Evolutionary conservation across 1,140 invertebrate species (phyloP).

Genomic region (Hycleus phaleratus): DNA sequence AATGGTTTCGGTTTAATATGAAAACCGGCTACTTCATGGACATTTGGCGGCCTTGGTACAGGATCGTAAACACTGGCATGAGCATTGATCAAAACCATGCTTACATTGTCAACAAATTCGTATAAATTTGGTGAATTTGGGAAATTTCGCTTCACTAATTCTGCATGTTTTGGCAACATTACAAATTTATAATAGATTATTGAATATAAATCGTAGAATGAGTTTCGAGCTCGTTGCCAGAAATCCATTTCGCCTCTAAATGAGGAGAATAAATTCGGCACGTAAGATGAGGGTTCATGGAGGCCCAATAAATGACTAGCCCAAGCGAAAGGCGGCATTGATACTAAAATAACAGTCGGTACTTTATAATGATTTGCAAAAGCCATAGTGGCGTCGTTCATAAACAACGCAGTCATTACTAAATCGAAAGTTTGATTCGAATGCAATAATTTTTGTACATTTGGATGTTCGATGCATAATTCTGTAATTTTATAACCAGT

Average conservation of each 20-base stretch:
- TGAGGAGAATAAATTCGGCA: conserved; percentile 45
- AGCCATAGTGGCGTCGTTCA: conserved; percentile 1
- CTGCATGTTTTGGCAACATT: not conserved
- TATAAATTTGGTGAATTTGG: conserved; percentile 10
- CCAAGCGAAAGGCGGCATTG: conserved; percentile 23
- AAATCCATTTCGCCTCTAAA: conserved; percentile 48
- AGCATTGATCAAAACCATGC: conserved; percentile 19
- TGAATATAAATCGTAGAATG: not conserved
- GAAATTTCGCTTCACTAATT: conserved; percentile 7
- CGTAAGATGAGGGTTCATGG: conserved; percentile 46
- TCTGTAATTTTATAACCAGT: too few relatives aligned
- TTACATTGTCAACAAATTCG: conserved; percentile 3
- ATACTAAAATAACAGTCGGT: not conserved
- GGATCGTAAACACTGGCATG: conserved; percentile 11
- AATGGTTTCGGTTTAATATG: conserved; percentile 40
- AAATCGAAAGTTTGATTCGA: conserved; percentile 8
- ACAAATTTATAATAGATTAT: conserved; percentile 11
- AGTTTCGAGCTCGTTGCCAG: conserved; percentile 36
- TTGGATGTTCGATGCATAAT: not conserved
- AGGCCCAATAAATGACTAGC: conserved; percentile 15
- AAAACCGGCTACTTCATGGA: conserved; percentile 45
- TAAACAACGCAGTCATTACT: not conserved
- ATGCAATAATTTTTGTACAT: conserved; percentile 3
- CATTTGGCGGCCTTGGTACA: conserved; percentile 46
- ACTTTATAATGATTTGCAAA: conserved; percentile 7